These are phyloP conservation scores for Paramacrobiotus metropolitanus DNA, from an alignment of 1,140 invertebrate species.

Conservation along the genomic window DNA sequence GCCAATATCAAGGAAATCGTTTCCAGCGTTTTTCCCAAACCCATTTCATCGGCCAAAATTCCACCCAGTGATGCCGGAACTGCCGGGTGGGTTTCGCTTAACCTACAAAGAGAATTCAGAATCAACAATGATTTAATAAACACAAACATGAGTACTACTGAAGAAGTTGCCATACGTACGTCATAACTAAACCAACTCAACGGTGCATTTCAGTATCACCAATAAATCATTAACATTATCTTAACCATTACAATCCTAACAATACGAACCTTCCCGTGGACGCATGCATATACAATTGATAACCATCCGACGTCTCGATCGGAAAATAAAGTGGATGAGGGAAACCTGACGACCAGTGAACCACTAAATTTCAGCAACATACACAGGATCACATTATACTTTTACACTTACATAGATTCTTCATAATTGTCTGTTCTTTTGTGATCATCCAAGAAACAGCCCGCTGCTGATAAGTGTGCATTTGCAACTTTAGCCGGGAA, in stretches of 20 bases:
- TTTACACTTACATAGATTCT: constrained; percentile 8
- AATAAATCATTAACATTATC: too few relatives aligned
- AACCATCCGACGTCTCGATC: constrained; percentile 20
- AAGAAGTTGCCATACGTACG: too few relatives aligned
- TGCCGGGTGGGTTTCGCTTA: too few relatives aligned
- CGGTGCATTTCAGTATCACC: too few relatives aligned
- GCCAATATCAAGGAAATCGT: constrained; percentile 39
- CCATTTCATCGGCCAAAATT: constrained; percentile 62
- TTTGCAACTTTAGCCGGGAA: neutral
- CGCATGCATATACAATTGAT: constrained; percentile 29
- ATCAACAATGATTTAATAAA: too few relatives aligned
- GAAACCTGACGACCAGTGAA: too few relatives aligned
- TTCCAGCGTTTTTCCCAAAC: constrained; percentile 55
- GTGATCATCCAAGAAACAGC: constrained; percentile 10
- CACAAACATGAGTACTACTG: too few relatives aligned
- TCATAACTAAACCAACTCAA: too few relatives aligned
- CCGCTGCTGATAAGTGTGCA: constrained; percentile 7
- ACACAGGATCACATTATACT: too few relatives aligned
- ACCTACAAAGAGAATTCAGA: too few relatives aligned
- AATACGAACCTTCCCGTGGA: constrained; percentile 23
- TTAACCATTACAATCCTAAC: constrained; percentile 10
- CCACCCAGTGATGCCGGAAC: constrained; percentile 38
- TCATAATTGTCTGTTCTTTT: constrained; percentile 3
- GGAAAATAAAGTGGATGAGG: constrained; percentile 21
- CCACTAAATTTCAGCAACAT: too few relatives aligned